phyloP scores from a whole-genome alignment of 2,113 vertebrate genomes.

The Cichladusa arquata region DNA sequence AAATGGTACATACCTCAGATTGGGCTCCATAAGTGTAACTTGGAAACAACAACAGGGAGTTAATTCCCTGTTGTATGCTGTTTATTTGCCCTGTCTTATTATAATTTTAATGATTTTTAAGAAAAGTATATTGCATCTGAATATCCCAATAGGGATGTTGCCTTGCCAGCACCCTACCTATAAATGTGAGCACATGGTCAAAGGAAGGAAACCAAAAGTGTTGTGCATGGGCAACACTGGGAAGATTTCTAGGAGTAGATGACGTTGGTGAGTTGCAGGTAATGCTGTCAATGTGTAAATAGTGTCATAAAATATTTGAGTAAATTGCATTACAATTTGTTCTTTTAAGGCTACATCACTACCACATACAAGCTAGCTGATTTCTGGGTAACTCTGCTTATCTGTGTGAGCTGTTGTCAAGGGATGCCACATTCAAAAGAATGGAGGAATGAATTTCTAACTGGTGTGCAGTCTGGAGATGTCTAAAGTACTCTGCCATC shows the following conservation, averaged over 20 bases:
- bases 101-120: background rate
- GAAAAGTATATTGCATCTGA: background rate
- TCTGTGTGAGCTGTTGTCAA: background rate
- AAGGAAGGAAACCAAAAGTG: background rate
- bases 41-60: background rate
- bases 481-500: background rate
- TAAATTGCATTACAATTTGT: background rate
- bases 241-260: background rate
- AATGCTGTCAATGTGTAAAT: background rate
- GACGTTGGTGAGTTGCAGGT: background rate
- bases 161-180: background rate
- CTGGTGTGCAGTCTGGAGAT: background rate
- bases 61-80: background rate
- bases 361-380: background rate
- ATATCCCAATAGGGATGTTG: background rate
- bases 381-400: background rate
- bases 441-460: background rate
- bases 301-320: background rate
- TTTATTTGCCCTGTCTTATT: background rate
- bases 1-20: rapidly evolving
- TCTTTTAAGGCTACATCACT: background rate
- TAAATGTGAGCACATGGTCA: background rate
- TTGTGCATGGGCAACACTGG: rapidly evolving
- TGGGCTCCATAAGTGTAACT: background rate
- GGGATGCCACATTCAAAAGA: background rate